Conservation (phyloP, 2,797 vertebrate genomes). For the Acanthiza pusilla region DNA sequence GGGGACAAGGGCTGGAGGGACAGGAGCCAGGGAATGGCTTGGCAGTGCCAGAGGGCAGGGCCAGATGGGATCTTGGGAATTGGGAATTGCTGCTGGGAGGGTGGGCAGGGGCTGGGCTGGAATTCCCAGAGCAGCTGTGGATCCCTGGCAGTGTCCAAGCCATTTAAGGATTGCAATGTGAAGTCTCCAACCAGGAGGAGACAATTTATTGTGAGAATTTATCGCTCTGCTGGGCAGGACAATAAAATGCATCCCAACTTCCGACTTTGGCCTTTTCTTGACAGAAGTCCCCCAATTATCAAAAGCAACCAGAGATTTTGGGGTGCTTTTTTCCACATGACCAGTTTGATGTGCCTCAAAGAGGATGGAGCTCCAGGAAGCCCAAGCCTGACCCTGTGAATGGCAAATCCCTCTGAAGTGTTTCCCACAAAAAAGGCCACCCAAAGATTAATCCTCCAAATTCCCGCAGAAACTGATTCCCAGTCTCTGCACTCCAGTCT, state of each 20-base stretch:
- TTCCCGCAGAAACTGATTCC: background rate
- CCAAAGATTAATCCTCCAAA: background rate
- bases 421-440: background rate
- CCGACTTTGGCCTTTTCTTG: background rate
- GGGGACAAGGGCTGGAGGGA: accelerated
- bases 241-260: background rate
- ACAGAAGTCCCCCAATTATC: background rate
- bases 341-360: background rate
- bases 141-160: background rate
- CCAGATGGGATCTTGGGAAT: accelerated
- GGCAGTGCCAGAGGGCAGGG: background rate
- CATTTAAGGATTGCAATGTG: background rate
- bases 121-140: background rate
- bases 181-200: background rate
- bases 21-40: background rate
- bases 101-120: background rate
- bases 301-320: background rate
- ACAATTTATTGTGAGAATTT: background rate
- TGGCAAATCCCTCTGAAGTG: background rate
- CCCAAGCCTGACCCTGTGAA: background rate
- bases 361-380: background rate
- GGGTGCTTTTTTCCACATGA: background rate
- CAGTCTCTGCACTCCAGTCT: background rate
- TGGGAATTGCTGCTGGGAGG: background rate
- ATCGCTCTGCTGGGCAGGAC: background rate